Evolutionary conservation across 1,140 invertebrate species (phyloP).

Genomic region (Drosophila erecta): DNA sequence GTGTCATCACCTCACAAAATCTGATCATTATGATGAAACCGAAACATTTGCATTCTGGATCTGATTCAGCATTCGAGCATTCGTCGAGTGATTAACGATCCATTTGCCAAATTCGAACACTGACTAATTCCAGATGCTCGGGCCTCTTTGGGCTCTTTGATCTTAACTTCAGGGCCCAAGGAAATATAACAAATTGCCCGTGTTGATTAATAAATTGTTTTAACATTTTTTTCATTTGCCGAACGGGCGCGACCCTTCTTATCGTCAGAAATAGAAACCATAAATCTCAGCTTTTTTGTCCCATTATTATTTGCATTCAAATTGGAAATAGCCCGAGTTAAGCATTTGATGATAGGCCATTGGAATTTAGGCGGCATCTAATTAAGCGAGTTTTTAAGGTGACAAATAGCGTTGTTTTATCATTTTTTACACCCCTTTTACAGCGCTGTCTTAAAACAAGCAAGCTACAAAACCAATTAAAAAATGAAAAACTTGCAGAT

Average conservation of each 20-base stretch:
- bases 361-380: conserved; percentile 1
- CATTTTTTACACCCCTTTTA: neutral
- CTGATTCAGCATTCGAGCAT: conserved; percentile 24
- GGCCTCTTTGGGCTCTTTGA: conserved; percentile 18
- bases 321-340: conserved; percentile 37
- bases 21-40: conserved; percentile 30
- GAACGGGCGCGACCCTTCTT: conserved; percentile 8
- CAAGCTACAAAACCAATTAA: too few species aligned
- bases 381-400: conserved; percentile 13
- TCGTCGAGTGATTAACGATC: conserved; percentile 66
- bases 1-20: conserved; percentile 11
- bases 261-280: conserved; percentile 18
- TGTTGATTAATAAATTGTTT: conserved; percentile 48
- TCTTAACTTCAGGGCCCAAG: neutral
- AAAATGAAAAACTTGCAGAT: too few species aligned
- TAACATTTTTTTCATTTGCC: conserved; percentile 9
- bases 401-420: neutral
- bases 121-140: conserved; percentile 71
- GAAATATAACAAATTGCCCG: conserved; percentile 68
- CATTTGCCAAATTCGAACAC: conserved; percentile 72
- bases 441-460: too few species aligned
- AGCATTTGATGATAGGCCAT: conserved; percentile 19
- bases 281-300: conserved; percentile 21
- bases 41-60: conserved; percentile 39
- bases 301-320: conserved; percentile 45